Conservation (phyloP, 53 echinoderm and acorn worm species). For the Antedon mediterranea region DNA sequence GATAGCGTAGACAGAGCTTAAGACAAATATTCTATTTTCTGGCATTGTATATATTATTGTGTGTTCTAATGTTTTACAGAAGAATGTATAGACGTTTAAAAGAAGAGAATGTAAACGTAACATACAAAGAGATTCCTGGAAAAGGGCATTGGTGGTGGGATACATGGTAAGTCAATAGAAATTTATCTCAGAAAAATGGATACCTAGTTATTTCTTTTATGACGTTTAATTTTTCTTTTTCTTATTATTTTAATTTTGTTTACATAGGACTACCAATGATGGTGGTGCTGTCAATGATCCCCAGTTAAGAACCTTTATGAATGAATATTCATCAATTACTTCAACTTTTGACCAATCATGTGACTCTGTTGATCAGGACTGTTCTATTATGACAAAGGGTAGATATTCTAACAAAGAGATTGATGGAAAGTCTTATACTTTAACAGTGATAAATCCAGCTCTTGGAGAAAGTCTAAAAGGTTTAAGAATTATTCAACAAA, state of each 20-base stretch:
- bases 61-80: slow-evolving; percentile 17
- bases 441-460: slow-evolving; percentile 75
- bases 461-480: slow-evolving; percentile 55
- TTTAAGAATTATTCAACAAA: slow-evolving; percentile 48
- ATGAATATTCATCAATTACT: slow-evolving; percentile 4
- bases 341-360: slow-evolving; percentile 4
- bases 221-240: neutral
- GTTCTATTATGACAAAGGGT: neutral
- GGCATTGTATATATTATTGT: neutral
- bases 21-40: too few species aligned
- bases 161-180: slow-evolving; percentile 54
- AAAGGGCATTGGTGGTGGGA: slow-evolving; percentile 99
- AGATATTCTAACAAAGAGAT: neutral
- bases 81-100: slow-evolving; percentile 64
- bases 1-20: too few species aligned
- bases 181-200: neutral
- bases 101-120: slow-evolving; percentile 52
- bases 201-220: too few species aligned
- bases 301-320: slow-evolving; percentile 47
- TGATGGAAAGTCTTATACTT: slow-evolving; percentile 16
- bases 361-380: slow-evolving; percentile 9
- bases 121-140: slow-evolving; percentile 60
- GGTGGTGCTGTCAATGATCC: slow-evolving; percentile 88
- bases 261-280: slow-evolving; percentile 68
- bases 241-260: neutral